Base-by-base conservation (phyloP, 2,113 vertebrate genomes). In the Ageneiosus marmoratus region DNA sequence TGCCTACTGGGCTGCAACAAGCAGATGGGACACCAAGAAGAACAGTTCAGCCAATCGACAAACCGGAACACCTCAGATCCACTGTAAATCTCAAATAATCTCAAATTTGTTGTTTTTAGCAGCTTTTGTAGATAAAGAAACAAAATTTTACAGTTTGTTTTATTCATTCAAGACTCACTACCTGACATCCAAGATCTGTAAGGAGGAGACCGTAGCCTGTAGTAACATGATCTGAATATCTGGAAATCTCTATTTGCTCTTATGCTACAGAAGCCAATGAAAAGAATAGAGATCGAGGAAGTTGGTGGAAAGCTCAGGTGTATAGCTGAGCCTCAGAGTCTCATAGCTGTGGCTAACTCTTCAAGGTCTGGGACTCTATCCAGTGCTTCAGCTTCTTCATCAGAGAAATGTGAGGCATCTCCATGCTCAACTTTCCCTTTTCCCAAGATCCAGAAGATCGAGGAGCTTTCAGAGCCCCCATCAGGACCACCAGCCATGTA, bases 381-480 rank as follows among this genome's bases (percentile, higher is more conserved):
- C 44, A 74, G 29, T 32, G 37, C 60, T 12, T 18, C 46, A 34
- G 77, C 55, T 18, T 60, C 58, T 8, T 76, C 34, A 29, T 51
- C 53, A 6, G 77, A 88, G 4, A 77, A 84, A 46, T 86, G 80
- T 1, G 46, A 69, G 0, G 81, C 85, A 1, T 91, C 90, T 11
- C 87, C 90, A 0, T 86, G 90, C 83, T 89, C 89, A 0, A 86
- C 88, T 2, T 92, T 86, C 80, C 96, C 96, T 27, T 95, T 91
- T 84, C 95, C 95, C 88, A 99, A 98, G 91, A 94, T 97, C 76
- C 92, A 96, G 86, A 97, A 96, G 92, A 96, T 97, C n/a, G 96
- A 97, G 91, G 96, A 96, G 91, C 86, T 92, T 2, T 79, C 90
- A 60, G 93, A 94, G 79, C 11, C 44, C 0, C 81, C 92, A 29